Evolutionary conservation across 2,888 invertebrate species (phyloP), one percentile per base, ranked within the genome.

Genomic region (Tubulanus polymorphus): DNA sequence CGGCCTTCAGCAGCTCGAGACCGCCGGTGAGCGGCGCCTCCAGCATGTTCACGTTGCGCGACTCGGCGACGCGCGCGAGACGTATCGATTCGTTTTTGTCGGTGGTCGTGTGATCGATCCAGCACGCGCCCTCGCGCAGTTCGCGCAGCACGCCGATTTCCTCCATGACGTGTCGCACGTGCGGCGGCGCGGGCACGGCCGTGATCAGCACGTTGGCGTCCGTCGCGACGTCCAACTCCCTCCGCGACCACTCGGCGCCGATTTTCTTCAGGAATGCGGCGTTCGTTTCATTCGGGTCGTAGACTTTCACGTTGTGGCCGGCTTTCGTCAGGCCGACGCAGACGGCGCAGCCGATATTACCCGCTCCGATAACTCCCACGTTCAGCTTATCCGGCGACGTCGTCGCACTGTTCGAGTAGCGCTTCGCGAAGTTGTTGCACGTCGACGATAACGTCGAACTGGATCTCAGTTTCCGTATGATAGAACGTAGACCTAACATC

Each of bases 61-160:
- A 41, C 23, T 41, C 23, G 41, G 41, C 41, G 41, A 41, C 15
- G 5, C 20, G 3, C 3, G 48, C 6, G 6, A 47, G 48, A 3
- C 48, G 48, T n/a, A 26, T 20, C n/a, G 48, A 26, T 20, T 10
- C 48, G 23, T 47, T 27, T 6, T 23, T 27, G 48, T 47, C 48
- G 5, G 48, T 47, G n/a, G 48, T 47, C 8, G 48, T 47, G 27
- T 47, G 48, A n/a, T 47, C 48, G 23, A 47, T 47, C 48, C 48
- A 47, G 48, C 48, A 47, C 26, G 48, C 6, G 5, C 48, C 48
- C 15, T 47, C 48, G 26, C n/a, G 3, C 26, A 47, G 23, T 5
- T 47, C 27, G 15, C 8, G 15, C 25, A 47, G 6, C 6, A 47
- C 48, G 23, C 48, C 48, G 26, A 26, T 27, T 23, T 47, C 48